Evolutionary conservation across 2,888 invertebrate species (phyloP).

Genomic region (Cataglyphis rosenhaueri): DNA sequence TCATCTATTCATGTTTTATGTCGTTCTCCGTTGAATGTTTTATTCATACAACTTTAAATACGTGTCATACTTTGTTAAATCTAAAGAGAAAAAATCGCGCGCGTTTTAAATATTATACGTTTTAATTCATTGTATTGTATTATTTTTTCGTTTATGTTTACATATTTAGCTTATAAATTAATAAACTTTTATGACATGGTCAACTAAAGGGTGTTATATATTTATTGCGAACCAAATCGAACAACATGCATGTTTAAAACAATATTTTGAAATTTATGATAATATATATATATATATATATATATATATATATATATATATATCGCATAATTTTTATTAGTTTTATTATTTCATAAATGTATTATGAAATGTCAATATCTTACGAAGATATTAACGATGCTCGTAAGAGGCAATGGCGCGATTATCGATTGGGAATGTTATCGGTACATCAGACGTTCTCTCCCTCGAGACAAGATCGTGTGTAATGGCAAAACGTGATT

Average conservation of each 20-base stretch:
- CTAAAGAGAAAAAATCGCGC: conserved; percentile 26
- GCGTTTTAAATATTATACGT: conserved; percentile 23
- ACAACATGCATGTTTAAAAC: not conserved
- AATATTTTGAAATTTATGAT: not conserved
- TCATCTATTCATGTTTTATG: conserved; percentile 9
- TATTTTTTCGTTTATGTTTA: conserved; percentile 4
- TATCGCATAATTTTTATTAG: not conserved
- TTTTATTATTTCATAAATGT: not conserved
- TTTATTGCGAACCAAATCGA: not conserved
- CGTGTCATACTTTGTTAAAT: conserved; percentile 46
- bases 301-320: not conserved
- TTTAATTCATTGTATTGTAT: conserved; percentile 21
- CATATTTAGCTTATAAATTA: conserved; percentile 18
- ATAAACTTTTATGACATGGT: conserved; percentile 14
- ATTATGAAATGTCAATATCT: not conserved
- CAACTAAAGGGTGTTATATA: not conserved
- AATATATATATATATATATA: not conserved
- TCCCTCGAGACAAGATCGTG: conserved; percentile 68
- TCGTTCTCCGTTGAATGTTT: conserved; percentile 10
- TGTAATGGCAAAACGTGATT: conserved; percentile 80
- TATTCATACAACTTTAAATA: conserved; percentile 29
- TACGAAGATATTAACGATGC: not conserved
- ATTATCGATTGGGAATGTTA: conserved; percentile 81
- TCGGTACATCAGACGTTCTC: conserved; percentile 67
- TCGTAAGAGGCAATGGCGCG: conserved; percentile 68